These are phyloP conservation scores for Hafferia zeledoni DNA, from an alignment of 2,797 vertebrate genomes.

Conservation along the genomic window DNA sequence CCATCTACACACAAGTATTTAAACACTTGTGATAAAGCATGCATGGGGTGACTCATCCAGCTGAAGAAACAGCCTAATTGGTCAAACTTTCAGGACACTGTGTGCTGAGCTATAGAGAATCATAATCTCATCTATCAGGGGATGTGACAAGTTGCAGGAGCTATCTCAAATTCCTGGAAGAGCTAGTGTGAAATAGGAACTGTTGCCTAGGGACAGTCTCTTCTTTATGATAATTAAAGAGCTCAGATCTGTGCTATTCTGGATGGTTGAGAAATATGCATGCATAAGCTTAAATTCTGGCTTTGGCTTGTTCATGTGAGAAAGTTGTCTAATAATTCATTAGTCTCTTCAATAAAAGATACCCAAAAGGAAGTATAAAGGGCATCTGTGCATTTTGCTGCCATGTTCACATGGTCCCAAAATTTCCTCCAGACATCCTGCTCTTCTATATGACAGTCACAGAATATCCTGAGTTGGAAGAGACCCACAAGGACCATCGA, in stretches of 20 bases:
- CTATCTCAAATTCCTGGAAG: conserved; percentile 61
- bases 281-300: conserved; percentile 49
- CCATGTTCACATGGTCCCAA: background rate
- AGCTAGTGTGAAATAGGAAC: conserved; percentile 53
- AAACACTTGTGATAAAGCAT: conserved; percentile 42
- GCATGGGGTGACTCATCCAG: conserved; percentile 57
- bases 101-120: conserved; percentile 64
- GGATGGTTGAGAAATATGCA: conserved; percentile 49
- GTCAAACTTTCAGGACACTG: conserved; percentile 60
- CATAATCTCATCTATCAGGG: conserved; percentile 62
- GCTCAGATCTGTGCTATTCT: conserved; percentile 43
- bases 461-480: background rate
- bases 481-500: too few species aligned
- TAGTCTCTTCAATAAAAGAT: conserved; percentile 53
- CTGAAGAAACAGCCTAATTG: conserved; percentile 62
- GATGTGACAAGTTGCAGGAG: conserved; percentile 63
- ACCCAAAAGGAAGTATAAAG: background rate
- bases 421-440: background rate
- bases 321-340: conserved; percentile 60
- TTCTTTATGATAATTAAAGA: conserved; percentile 58
- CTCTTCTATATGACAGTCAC: background rate
- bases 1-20: conserved; percentile 31
- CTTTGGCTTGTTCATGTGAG: conserved; percentile 18
- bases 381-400: background rate
- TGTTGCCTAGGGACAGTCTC: conserved; percentile 58